Base-by-base conservation (phyloP, 2,888 invertebrate genomes). In the Dicycla oo region DNA sequence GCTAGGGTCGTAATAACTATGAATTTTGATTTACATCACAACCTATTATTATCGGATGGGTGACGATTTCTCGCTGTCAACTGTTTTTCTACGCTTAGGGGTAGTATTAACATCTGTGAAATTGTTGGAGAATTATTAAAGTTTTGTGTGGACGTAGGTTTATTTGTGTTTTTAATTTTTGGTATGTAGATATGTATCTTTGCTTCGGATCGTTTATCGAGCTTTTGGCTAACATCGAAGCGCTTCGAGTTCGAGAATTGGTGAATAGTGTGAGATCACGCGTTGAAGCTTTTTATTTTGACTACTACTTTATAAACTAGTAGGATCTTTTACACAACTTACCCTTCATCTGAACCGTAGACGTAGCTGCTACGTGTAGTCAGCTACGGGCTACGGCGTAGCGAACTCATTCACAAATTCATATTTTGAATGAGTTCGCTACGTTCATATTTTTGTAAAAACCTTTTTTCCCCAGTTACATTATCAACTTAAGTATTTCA, bases 11-110 rank as follows among this genome's bases (percentile, higher is more conserved):
- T 69, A 47, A 87, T 92, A 90, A 91, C 90, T 90, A 89, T 91
- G 91, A 90, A 90, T 91, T 89, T 87, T 89, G 91, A 93, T 93
- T 91, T 91, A 90, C 91, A 92, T 93, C 90, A 92, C 88, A 89
- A 91, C 88, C 90, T 87, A 92, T 93, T 93, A 93, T 92, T 89
- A 82, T 88, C 90, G 90, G 87, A 87, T 87, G 88, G 89, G 83
- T 91, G 91, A 90, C 88, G 90, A 91, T 91, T 87, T 88, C 71
- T 86, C 83, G 85, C 84, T 88, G 91, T 89, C 87, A 88, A 86
- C 76, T 68, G 68, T 85, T 78, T 84, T 82, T 85, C 82, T 86
- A 83, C 80, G 78, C 80, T 78, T 68, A 81, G 76, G 85, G 81
- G 82, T 71, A 64, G 77, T 69, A 79, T 82, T 88, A 90, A 91